These are phyloP conservation scores for Chrysemys picta DNA, from an alignment of 2,113 vertebrate species.

Conservation along the genomic window DNA sequence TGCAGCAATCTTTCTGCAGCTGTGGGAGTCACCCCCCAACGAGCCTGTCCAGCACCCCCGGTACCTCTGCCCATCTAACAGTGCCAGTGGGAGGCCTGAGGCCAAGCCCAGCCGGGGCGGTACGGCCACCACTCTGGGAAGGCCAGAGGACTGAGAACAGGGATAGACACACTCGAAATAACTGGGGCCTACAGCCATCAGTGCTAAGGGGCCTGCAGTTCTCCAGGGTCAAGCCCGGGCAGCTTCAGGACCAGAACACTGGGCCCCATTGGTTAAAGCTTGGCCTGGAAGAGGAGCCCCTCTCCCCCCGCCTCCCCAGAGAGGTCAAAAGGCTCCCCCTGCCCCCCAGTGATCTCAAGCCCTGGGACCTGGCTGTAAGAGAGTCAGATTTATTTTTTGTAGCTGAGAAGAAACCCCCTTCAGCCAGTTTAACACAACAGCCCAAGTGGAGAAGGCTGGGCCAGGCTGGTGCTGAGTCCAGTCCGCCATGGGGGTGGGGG, in stretches of 20 bases:
- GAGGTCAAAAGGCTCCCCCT: too few species aligned
- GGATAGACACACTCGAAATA: background rate
- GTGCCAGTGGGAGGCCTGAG: too few species aligned
- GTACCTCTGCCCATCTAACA: too few species aligned
- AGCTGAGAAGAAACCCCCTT: background rate
- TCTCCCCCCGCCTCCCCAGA: background rate
- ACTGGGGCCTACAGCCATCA: background rate
- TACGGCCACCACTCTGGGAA: too few species aligned
- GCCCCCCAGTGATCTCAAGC: background rate
- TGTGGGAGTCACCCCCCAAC: too few species aligned
- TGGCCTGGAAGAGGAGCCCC: background rate
- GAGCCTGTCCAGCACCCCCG: too few species aligned
- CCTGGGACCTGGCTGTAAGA: background rate
- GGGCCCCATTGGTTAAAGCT: background rate
- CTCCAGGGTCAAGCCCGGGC: background rate
- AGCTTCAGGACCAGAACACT: background rate
- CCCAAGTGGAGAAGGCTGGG: background rate
- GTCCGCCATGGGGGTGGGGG: background rate
- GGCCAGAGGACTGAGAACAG: fast-evolving
- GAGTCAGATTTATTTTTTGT: background rate
- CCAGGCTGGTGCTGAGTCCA: background rate
- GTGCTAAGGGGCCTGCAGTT: too few species aligned
- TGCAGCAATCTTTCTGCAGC: background rate
- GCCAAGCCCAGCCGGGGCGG: too few species aligned
- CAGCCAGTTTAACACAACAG: background rate